These are phyloP conservation scores for Scatophagus argus DNA, from an alignment of 2,113 vertebrate species.

Conservation along the genomic window DNA sequence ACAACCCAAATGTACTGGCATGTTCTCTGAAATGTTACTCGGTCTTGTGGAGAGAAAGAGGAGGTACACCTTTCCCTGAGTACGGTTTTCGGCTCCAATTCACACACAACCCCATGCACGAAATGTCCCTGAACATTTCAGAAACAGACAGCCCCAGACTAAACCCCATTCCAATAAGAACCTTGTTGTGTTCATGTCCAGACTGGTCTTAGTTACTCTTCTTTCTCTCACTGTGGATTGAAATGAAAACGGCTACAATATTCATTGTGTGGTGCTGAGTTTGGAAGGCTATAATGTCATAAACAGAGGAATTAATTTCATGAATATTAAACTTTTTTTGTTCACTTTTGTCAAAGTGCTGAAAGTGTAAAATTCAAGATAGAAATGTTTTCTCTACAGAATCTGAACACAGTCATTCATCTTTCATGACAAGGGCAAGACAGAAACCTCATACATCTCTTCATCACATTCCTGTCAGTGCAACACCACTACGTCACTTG, in stretches of 20 bases:
- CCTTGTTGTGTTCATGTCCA: not conserved
- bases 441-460: constrained; percentile 51
- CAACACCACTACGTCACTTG: constrained; percentile 72
- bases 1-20: no score
- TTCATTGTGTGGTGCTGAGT: not conserved
- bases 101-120: no score
- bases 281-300: not conserved
- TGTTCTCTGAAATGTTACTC: no score
- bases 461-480: constrained; percentile 58
- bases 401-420: constrained; percentile 29
- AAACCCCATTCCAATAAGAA: constrained; percentile 36
- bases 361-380: constrained; percentile 41
- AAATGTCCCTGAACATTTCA: no score
- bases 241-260: not conserved
- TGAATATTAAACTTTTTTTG: constrained; percentile 27
- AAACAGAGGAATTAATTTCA: constrained; percentile 28
- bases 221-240: not conserved
- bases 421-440: constrained; percentile 33
- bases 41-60: no score
- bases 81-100: no score
- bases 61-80: no score
- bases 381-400: constrained; percentile 4
- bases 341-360: constrained; percentile 30
- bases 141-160: constrained; percentile 19
- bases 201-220: not conserved